Evolutionary conservation across 1,140 invertebrate species (phyloP), one percentile per base, ranked within the genome.

Genomic region (Papilio machaon): DNA sequence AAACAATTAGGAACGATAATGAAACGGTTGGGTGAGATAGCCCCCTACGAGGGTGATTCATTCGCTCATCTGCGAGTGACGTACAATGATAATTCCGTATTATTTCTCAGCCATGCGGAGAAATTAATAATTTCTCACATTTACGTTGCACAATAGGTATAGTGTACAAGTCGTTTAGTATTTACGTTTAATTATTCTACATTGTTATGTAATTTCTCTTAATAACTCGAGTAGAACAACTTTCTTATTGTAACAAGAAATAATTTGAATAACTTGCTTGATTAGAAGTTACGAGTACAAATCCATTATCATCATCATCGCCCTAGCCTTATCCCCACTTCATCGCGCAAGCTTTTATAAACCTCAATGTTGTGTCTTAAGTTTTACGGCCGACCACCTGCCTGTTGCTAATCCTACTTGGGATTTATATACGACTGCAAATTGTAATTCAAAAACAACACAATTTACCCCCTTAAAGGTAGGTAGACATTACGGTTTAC

Each of bases 51-150:
- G 64, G 64, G 64, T 70, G 11, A 38, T 70, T 70, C 64, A 70
- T 70, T 70, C 30, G 38, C 64, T 70, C 64, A 35, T 70, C 64
- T 70, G 64, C 64, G 64, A 38, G 11, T 70, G 64, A 70, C 64
- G 30, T 70, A 70, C 64, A 70, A 70, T 70, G 64, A 70, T 70
- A 70, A 64, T 64, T 64, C 60, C 23, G 19, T 15, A 23, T 52
- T 52, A 52, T 35, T 64, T 30, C 60, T 64, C 60, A 13, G 23
- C 60, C 60, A 30, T 70, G 35, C 23, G 13, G 64, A 23, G 64
- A 70, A 70, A 70, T 70, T 70, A 70, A 70, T 70, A 70, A 70
- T 70, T 70, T 70, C 64, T 17, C 30, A 70, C 64, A 70, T 70
- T 70, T 70, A 70, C 23, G 64, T 15, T 35, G 15, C 64, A 70